Percentiles rank a stretch among this genome's conserved stretches.
Conservation (phyloP, 1,140 invertebrate species). For the Cherax quadricarinatus region DNA sequence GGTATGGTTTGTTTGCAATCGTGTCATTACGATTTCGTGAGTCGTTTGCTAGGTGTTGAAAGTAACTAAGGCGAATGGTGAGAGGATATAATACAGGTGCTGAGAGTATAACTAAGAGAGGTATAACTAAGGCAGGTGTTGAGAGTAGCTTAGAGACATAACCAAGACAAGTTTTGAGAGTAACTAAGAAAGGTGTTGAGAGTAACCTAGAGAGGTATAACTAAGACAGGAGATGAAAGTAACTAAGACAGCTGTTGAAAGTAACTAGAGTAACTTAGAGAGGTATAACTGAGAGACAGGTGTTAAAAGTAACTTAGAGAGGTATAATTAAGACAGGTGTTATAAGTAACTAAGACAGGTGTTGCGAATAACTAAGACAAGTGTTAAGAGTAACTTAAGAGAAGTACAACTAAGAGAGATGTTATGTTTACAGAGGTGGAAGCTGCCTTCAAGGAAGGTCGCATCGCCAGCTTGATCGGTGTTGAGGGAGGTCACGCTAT, state of each 20-base stretch:
- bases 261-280: too few species aligned
- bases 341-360: background rate
- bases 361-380: background rate
- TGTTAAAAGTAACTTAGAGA: background rate
- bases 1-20: too few species aligned
- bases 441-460: conserved; percentile 10
- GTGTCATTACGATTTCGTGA: too few species aligned
- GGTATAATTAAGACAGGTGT: background rate
- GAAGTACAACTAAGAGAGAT: background rate
- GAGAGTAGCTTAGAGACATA: too few species aligned
- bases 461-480: conserved; percentile 31
- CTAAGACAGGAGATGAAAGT: too few species aligned
- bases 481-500: conserved; percentile 40
- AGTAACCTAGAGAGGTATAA: too few species aligned
- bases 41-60: too few species aligned
- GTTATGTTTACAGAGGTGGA: conserved; percentile 24
- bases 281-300: too few species aligned
- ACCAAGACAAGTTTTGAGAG: too few species aligned
- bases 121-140: background rate
- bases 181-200: too few species aligned
- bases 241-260: too few species aligned
- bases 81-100: background rate
- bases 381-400: background rate
- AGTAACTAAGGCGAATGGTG: background rate
- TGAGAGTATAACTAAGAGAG: background rate